Conservation (phyloP, 2,888 invertebrate species). For the Latrodectus elegans region DNA sequence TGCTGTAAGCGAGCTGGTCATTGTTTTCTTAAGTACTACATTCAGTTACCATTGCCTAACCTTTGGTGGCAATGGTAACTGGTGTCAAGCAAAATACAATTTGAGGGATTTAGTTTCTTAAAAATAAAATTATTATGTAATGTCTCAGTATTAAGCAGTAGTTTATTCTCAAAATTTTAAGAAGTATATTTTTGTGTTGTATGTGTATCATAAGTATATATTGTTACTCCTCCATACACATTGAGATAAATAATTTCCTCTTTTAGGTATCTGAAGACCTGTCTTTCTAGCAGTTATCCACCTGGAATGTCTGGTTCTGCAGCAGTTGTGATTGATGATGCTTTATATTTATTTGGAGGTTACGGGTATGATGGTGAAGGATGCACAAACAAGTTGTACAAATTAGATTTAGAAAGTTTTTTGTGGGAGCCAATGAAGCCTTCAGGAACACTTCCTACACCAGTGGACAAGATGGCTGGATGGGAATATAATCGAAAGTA, state of each 20-base stretch:
- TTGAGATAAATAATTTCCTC: neutral
- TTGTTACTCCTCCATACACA: neutral
- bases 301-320: constrained; percentile 73
- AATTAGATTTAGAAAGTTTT: constrained; percentile 72
- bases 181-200: neutral
- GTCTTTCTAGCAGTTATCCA: constrained; percentile 71
- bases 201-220: too few relatives aligned
- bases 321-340: constrained; percentile 72
- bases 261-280: constrained; percentile 55
- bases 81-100: too few relatives aligned
- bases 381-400: constrained; percentile 72
- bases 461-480: constrained; percentile 71
- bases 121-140: too few relatives aligned
- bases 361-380: constrained; percentile 69
- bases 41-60: too few relatives aligned
- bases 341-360: constrained; percentile 74
- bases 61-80: too few relatives aligned
- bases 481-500: constrained; percentile 71
- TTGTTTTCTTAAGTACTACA: too few relatives aligned
- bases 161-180: neutral
- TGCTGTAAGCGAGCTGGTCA: too few relatives aligned
- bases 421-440: constrained; percentile 72
- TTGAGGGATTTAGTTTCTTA: too few relatives aligned
- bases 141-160: neutral
- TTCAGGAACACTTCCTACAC: constrained; percentile 60